Conservation (phyloP, 2,888 invertebrate species). For the Diloba caeruleocephala region DNA sequence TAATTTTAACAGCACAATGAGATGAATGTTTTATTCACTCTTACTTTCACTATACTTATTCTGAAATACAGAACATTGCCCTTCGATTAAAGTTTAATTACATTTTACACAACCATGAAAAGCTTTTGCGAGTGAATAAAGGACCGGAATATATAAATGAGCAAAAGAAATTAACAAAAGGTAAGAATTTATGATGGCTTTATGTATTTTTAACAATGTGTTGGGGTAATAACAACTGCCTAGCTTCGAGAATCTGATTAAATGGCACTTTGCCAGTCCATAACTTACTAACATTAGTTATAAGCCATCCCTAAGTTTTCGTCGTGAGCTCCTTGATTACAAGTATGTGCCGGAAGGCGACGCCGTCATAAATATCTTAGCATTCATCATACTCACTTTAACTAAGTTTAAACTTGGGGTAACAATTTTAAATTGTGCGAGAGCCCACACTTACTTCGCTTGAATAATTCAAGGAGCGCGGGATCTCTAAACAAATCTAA, state of each 20-base stretch:
- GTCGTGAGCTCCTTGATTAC: constrained; percentile 36
- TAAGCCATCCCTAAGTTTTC: constrained; percentile 29
- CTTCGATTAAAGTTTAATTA: constrained; percentile 11
- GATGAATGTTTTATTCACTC: constrained; percentile 17
- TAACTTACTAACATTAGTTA: constrained; percentile 18
- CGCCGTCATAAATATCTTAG: constrained; percentile 61
- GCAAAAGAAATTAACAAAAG: background rate
- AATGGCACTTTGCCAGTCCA: constrained; percentile 21
- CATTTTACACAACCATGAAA: background rate
- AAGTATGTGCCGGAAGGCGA: constrained; percentile 26
- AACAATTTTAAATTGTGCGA: constrained; percentile 71
- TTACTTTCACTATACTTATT: constrained; percentile 11
- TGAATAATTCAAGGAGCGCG: constrained; percentile 77
- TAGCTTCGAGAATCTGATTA: constrained; percentile 15
- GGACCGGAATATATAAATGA: too few relatives aligned
- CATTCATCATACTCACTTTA: constrained; percentile 68
- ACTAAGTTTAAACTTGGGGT: constrained; percentile 67
- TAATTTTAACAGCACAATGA: constrained; percentile 17
- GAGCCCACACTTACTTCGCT: constrained; percentile 56
- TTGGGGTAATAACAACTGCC: too few relatives aligned
- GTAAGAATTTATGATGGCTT: too few relatives aligned
- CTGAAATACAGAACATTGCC: constrained; percentile 8
- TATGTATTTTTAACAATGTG: too few relatives aligned
- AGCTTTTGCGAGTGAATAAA: background rate
- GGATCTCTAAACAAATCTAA: constrained; percentile 73